phyloP scores from a whole-genome alignment of 2,113 vertebrate genomes.

The Saccopteryx bilineata region DNA sequence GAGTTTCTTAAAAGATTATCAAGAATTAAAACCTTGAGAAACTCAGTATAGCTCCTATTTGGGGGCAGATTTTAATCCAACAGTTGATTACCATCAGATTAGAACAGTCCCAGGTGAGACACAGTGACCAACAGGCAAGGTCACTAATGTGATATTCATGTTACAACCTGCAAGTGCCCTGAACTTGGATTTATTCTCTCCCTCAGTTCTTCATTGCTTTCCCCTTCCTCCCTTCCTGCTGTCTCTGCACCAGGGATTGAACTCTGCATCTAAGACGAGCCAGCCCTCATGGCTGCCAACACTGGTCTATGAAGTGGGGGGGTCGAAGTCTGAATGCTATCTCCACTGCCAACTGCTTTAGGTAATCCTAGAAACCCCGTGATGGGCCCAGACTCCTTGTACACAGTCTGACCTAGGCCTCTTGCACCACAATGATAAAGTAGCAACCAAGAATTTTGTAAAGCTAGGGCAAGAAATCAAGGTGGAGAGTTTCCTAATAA shows the following conservation, averaged over 20 bases:
- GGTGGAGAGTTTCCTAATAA: constrained; percentile 9
- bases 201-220: not conserved
- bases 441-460: not conserved
- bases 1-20: not conserved
- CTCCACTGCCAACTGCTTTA: not conserved
- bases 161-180: not conserved
- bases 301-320: not conserved
- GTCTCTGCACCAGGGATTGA: not conserved
- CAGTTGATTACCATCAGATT: not conserved
- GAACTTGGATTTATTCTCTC: not conserved
- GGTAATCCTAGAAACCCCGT: not conserved
- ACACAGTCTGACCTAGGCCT: not conserved
- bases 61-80: not conserved
- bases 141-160: not conserved
- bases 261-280: not conserved
- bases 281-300: not conserved
- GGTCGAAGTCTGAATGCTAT: not conserved
- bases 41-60: not conserved
- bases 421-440: not conserved
- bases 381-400: not conserved
- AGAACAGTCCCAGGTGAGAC: not conserved
- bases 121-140: not conserved
- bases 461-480: not conserved
- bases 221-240: not conserved
- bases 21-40: constrained; percentile 3